A percentile compares a stretch with the other conserved stretches of the same genome.
phyloP scores from a whole-genome alignment of 2,113 vertebrate species.

The Charadrius vociferus region DNA sequence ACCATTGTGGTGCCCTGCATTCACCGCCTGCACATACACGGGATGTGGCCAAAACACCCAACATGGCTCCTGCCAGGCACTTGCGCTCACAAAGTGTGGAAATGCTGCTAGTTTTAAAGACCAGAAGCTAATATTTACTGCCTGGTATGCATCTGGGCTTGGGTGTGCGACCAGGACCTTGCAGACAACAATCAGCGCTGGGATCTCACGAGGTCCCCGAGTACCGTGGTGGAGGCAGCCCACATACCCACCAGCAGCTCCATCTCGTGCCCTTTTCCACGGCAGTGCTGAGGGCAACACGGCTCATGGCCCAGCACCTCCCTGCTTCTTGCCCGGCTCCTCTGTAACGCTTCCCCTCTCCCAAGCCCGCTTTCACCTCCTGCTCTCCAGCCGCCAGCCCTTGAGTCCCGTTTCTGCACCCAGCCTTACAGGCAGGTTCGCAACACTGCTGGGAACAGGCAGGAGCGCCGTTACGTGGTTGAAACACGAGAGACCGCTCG shows the following conservation, averaged over 20 bases:
- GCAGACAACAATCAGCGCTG: too few relatives aligned
- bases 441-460: accelerated
- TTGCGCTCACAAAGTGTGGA: neutral
- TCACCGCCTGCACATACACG: accelerated
- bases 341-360: neutral
- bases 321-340: neutral
- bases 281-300: neutral
- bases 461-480: accelerated
- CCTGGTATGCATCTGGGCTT: neutral
- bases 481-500: neutral
- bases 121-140: neutral
- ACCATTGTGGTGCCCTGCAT: accelerated
- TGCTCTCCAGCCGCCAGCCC: too few relatives aligned
- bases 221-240: neutral
- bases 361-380: neutral
- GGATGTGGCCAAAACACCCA: neutral
- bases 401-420: too few relatives aligned
- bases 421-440: neutral
- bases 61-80: accelerated
- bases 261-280: neutral
- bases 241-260: neutral
- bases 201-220: neutral
- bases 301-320: too few relatives aligned
- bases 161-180: neutral
- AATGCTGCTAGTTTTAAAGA: neutral